Conservation (phyloP, 2,797 vertebrate species). For the Acrocephalus scirpaceus region DNA sequence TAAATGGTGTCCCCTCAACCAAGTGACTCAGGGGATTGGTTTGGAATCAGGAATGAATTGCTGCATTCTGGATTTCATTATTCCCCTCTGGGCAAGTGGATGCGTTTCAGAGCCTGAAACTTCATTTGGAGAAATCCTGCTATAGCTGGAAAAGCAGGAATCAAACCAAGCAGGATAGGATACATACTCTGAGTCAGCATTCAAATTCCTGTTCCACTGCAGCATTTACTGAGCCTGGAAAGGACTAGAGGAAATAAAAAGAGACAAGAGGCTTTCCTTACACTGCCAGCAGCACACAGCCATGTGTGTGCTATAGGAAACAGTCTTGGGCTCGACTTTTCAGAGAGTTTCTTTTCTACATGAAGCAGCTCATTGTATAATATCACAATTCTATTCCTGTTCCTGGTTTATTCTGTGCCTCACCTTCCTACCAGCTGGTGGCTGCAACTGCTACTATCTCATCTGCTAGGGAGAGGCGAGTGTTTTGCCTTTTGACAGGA, state of each 20-base stretch:
- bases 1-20: background rate
- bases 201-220: slow-evolving; percentile 7
- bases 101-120: slow-evolving; percentile 25
- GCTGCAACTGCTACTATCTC: background rate
- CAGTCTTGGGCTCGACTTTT: background rate
- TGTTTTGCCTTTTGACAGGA: background rate
- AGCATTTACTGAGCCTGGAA: background rate
- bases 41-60: slow-evolving; percentile 12
- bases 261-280: background rate
- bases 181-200: background rate
- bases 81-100: slow-evolving; percentile 9
- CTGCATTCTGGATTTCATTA: slow-evolving; percentile 63
- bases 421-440: slow-evolving; percentile 23
- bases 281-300: background rate
- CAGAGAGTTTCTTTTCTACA: background rate
- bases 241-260: background rate
- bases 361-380: background rate
- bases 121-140: slow-evolving; percentile 34
- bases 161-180: background rate
- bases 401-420: background rate
- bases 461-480: background rate
- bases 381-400: background rate
- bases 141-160: slow-evolving; percentile 34
- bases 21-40: background rate
- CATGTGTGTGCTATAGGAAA: background rate